A percentile compares a stretch with the other conserved stretches of the same genome.
Evolutionary conservation across 2,888 invertebrate genomes (phyloP).

Genomic region (Drosophila yooni): DNA sequence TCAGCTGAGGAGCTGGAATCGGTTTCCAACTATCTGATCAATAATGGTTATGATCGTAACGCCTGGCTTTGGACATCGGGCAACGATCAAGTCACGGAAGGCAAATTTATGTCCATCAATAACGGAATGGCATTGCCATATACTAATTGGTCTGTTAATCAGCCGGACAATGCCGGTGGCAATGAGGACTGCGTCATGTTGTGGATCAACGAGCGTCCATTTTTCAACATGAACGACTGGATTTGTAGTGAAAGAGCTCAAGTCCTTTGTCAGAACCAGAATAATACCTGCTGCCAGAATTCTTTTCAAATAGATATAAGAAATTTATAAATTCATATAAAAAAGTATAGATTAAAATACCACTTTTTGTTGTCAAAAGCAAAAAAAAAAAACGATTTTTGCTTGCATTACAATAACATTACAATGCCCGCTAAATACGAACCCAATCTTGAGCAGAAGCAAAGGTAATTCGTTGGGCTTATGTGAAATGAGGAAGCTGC

Average conservation of each 20-base stretch:
- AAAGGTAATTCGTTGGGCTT: conserved; percentile 38
- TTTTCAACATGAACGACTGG: conserved; percentile 38
- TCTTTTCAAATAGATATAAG: too few relatives aligned
- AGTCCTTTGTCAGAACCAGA: conserved; percentile 7
- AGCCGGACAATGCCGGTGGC: conserved; percentile 36
- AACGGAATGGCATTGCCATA: conserved; percentile 15
- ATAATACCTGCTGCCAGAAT: not conserved
- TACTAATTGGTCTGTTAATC: not conserved
- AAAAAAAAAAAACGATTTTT: not conserved
- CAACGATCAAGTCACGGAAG: conserved; percentile 2
- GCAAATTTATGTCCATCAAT: not conserved
- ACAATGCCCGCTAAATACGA: conserved; percentile 60
- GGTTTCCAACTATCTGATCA: conserved; percentile 13
- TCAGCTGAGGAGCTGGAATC: conserved; percentile 5
- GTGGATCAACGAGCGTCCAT: accelerated
- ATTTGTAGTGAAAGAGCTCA: not conserved
- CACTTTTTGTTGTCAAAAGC: not conserved
- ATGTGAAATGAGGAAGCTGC: conserved; percentile 73
- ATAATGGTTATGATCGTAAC: not conserved
- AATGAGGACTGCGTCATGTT: conserved; percentile 28
- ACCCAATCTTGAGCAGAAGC: conserved; percentile 34
- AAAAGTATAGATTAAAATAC: not conserved
- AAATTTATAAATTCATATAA: too few relatives aligned
- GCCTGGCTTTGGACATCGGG: conserved; percentile 35
- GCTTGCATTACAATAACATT: not conserved